These are phyloP conservation scores for Ariopsis seemanni DNA, from an alignment of 2,113 vertebrate species.

Conservation along the genomic window DNA sequence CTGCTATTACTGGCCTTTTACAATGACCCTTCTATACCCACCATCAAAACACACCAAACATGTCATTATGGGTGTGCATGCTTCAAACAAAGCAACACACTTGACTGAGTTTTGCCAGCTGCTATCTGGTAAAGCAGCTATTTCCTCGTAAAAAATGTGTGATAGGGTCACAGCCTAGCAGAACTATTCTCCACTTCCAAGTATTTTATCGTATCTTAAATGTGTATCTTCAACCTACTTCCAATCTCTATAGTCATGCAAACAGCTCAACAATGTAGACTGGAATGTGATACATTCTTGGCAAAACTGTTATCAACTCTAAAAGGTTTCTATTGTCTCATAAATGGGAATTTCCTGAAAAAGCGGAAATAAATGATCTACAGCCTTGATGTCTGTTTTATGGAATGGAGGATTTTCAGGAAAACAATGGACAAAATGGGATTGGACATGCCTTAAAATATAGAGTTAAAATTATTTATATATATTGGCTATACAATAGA, in stretches of 20 bases:
- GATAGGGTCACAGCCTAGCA: background rate
- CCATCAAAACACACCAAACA: constrained; percentile 57
- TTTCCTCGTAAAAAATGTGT: background rate
- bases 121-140: background rate
- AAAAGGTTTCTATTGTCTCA: constrained; percentile 56
- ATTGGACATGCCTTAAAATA: background rate
- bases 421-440: constrained; percentile 19
- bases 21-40: constrained; percentile 51
- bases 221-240: constrained; percentile 4
- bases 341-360: constrained; percentile 44
- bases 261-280: constrained; percentile 40
- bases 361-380: constrained; percentile 32
- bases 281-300: constrained; percentile 56
- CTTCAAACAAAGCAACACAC: constrained; percentile 37
- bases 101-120: constrained; percentile 25
- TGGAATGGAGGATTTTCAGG: constrained; percentile 26
- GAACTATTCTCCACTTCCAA: background rate
- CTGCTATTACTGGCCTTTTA: constrained; percentile 56
- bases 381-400: constrained; percentile 26
- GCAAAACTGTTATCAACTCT: constrained; percentile 47
- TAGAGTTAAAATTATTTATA: no score
- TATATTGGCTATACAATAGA: background rate
- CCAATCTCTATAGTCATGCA: background rate
- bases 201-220: background rate
- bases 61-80: constrained; percentile 14